Base-by-base conservation (phyloP, 1,140 invertebrate species). In the Campoletis sonorensis region DNA sequence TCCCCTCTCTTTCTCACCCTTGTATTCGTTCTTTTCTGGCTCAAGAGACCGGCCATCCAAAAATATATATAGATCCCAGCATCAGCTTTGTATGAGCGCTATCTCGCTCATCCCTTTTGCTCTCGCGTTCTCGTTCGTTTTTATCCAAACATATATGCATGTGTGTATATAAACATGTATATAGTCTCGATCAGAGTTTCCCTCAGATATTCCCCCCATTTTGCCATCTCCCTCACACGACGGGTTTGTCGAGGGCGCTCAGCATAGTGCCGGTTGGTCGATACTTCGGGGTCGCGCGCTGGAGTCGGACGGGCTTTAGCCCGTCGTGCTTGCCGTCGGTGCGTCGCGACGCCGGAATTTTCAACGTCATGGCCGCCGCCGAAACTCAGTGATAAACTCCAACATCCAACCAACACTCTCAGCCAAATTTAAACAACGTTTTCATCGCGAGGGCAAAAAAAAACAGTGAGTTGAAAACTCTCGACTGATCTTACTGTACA, bases 321-420 rank as follows among this genome's bases (percentile, higher is more conserved):
- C 49, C 76, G 76, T 33, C 37, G 76, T 21, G 13, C 67, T 70
- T 61, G 87, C 88, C 87, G 85, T 88, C 88, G 82, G 87, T 23
- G 86, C 89, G 89, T 89, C 89, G 88, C 89, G 90, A 90, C 89
- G 89, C 86, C 81, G 87, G 89, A 90, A 91, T 92, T 87, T 78
- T 51, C 86, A 84, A 81, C 86, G 86, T 86, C 87, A 88, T 89
- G 88, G 87, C 87, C 84, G 85, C 84, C 88, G 45, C 15, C 79
- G 82, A 83, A 85, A 84, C 83, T 73, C 72, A 79, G 78, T 80
- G 80, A 81, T 84, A 84, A 80, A 70, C 67, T 71, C 68, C 76
- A 16, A 67, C 58, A 71, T 54, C 18, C 18, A 70, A 16, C n/a
- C 27, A 37, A 30, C 58, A 58, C 45, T 33, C 30, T 33, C 15